Evolutionary conservation across 1,140 invertebrate species (phyloP).

Genomic region (Cotesia glomerata): DNA sequence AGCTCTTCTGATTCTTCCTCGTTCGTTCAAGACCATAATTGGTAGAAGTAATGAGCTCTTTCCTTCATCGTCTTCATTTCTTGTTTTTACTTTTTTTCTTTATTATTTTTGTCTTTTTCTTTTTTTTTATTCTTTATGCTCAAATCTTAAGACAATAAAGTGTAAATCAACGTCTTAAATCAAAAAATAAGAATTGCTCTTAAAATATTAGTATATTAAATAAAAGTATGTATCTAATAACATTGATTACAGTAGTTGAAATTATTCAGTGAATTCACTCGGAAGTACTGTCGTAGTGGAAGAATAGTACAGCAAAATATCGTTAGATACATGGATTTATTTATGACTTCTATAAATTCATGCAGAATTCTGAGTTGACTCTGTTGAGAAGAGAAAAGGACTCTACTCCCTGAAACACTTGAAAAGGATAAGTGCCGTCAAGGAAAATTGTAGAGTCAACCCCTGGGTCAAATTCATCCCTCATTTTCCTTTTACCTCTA

Average conservation of each 20-base stretch:
- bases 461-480: conserved; percentile 20
- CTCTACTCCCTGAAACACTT: conserved; percentile 16
- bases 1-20: conserved; percentile 9
- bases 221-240: not conserved
- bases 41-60: conserved; percentile 16
- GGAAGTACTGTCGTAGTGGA: not conserved
- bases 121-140: not conserved
- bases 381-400: conserved; percentile 13
- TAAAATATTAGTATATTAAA: not conserved
- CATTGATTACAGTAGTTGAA: too few species aligned
- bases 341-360: conserved; percentile 17
- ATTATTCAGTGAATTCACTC: too few species aligned
- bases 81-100: not conserved
- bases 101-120: not conserved
- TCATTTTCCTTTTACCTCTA: not conserved
- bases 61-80: not conserved
- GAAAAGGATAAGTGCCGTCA: conserved; percentile 1
- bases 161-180: conserved; percentile 14
- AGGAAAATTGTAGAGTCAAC: conserved; percentile 23
- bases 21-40: conserved; percentile 15
- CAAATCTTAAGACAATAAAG: not conserved
- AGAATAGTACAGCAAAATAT: not conserved
- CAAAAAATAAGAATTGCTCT: not conserved
- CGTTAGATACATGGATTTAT: conserved; percentile 4
- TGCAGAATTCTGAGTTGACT: not conserved